These are phyloP conservation scores for Polypedilum pembai DNA, from an alignment of 1,140 invertebrate genomes.

Conservation along the genomic window DNA sequence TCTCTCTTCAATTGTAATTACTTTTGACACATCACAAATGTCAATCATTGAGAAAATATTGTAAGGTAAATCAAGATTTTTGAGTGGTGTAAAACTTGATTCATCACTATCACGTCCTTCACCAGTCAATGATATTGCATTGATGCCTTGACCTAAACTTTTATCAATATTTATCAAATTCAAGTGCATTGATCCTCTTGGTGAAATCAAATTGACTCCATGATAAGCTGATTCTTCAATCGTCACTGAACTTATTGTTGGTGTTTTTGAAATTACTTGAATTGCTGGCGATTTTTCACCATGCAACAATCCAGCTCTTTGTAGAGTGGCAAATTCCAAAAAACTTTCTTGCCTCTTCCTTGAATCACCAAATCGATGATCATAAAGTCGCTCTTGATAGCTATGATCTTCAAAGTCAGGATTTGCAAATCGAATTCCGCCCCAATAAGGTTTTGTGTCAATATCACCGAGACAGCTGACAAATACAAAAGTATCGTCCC, in stretches of 20 bases:
- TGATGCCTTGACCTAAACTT: constrained; percentile 84
- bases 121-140: constrained; percentile 79
- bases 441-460: constrained; percentile 78
- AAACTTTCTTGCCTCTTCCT: constrained; percentile 60
- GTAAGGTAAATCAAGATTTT: constrained; percentile 81
- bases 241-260: constrained; percentile 72
- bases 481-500: constrained; percentile 88
- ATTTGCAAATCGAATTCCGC: constrained; percentile 86
- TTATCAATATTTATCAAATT: constrained; percentile 66
- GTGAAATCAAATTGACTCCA: constrained; percentile 86
- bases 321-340: constrained; percentile 77
- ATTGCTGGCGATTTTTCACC: constrained; percentile 90
- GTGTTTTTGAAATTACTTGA: constrained; percentile 79
- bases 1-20: constrained; percentile 80
- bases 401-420: constrained; percentile 80
- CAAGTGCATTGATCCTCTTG: constrained; percentile 66
- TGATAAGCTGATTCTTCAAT: constrained; percentile 81
- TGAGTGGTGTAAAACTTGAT: constrained; percentile 78
- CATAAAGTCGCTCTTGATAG: constrained; percentile 73
- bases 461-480: constrained; percentile 75
- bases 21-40: constrained; percentile 91
- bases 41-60: constrained; percentile 92
- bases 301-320: constrained; percentile 93
- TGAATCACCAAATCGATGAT: constrained; percentile 66
- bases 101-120: constrained; percentile 82